Conservation (phyloP, 2,113 vertebrate genomes). For the Psammodynastes pulverulentus region DNA sequence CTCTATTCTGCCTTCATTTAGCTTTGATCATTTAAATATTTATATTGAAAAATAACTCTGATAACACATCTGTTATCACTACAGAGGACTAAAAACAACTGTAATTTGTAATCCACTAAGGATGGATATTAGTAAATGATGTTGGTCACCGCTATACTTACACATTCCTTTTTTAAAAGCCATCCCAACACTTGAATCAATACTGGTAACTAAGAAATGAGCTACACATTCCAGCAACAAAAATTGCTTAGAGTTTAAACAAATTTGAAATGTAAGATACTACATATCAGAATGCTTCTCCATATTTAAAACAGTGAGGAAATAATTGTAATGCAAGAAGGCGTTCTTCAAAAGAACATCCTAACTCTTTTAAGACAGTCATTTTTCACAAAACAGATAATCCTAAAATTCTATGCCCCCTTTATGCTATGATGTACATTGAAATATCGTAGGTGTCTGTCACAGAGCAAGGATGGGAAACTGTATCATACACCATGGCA, state of each 20-base stretch:
- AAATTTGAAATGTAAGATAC: background rate
- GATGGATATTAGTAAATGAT: background rate
- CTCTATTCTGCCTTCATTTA: background rate
- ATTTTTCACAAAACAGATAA: background rate
- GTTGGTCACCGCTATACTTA: background rate
- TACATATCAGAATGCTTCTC: background rate
- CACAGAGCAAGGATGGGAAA: background rate
- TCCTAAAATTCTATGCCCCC: background rate
- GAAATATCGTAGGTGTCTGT: background rate
- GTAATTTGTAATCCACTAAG: background rate
- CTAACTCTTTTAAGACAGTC: background rate
- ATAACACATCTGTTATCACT: background rate
- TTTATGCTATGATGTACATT: background rate
- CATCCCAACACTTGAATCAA: background rate
- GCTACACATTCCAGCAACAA: background rate
- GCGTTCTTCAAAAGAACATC: background rate
- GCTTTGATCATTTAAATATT: background rate
- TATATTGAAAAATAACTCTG: background rate
- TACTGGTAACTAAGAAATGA: background rate
- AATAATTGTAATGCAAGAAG: background rate
- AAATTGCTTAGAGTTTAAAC: background rate
- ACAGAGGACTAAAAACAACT: background rate
- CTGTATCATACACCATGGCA: background rate
- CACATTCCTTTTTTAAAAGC: background rate
- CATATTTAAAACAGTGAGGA: background rate